A percentile compares a stretch with the other conserved stretches of the same genome.
phyloP scores from a whole-genome alignment of 2,888 invertebrate genomes.

The Spilosoma lubricipeda region DNA sequence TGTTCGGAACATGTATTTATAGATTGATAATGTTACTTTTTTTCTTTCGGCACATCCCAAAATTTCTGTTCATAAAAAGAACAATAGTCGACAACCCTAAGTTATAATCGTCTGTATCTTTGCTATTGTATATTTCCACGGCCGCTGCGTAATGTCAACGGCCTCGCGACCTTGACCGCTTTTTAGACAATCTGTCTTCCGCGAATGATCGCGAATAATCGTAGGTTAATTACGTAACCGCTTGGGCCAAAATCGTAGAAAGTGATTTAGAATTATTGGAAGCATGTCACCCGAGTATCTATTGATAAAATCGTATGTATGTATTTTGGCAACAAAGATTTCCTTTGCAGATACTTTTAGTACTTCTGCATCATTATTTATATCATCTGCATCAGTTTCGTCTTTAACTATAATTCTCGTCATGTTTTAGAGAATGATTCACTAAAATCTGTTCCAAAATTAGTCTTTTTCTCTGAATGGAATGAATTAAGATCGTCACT shows the following conservation, averaged over 20 bases:
- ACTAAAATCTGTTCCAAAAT: not conserved
- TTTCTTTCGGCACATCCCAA: not conserved
- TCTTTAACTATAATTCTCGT: not conserved
- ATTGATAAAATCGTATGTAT: not conserved
- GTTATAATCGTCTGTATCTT: not conserved
- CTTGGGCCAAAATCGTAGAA: not conserved
- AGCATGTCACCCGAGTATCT: not conserved
- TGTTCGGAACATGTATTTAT: too few species aligned
- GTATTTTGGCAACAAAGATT: not conserved
- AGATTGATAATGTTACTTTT: too few species aligned
- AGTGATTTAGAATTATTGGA: not conserved
- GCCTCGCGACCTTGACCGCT: conserved; percentile 19
- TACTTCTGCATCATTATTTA: not conserved
- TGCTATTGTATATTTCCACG: conserved; percentile 4
- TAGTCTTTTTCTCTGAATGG: not conserved
- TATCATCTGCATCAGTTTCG: not conserved
- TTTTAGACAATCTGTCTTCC: conserved; percentile 1
- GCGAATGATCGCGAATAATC: conserved; percentile 10
- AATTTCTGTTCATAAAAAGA: not conserved
- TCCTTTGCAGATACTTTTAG: not conserved
- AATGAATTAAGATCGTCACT: too few species aligned
- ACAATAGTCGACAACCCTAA: not conserved
- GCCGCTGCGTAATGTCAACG: conserved; percentile 6
- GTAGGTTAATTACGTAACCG: conserved; percentile 9
- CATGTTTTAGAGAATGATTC: not conserved